These are phyloP conservation scores for Montipora capricornis DNA, from an alignment of 64 coral and sea anemone species.

Conservation along the genomic window DNA sequence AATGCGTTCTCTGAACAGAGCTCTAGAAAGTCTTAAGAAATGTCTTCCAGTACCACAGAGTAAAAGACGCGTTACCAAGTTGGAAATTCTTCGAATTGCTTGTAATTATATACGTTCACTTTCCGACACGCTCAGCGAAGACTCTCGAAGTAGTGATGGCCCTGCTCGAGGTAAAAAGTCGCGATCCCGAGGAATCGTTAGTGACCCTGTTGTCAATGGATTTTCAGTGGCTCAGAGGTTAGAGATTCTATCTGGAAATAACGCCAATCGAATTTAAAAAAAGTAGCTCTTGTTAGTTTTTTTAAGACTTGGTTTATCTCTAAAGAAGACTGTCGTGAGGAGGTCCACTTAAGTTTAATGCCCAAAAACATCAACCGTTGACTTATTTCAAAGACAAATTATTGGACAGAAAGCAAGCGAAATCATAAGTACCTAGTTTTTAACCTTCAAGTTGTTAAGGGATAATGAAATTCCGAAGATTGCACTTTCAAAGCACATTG, in stretches of 20 bases:
- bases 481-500: no score
- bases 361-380: no score
- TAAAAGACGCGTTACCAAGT: slow-evolving; percentile 94
- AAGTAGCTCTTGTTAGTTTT: not conserved
- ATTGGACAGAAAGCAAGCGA: no score
- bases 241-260: slow-evolving; percentile 81
- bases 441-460: no score
- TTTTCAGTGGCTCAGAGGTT: slow-evolving; percentile 97
- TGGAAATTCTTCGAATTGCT: slow-evolving; percentile 95
- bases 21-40: slow-evolving; percentile 94
- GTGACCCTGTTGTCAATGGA: slow-evolving; percentile 86
- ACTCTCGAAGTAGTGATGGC: slow-evolving; percentile 47
- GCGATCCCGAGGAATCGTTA: slow-evolving; percentile 45
- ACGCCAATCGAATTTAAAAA: slow-evolving; percentile 8
- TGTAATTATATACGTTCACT: slow-evolving; percentile 95
- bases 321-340: no score
- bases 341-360: no score
- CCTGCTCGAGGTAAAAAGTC: slow-evolving; percentile 49
- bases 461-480: no score
- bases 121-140: slow-evolving; percentile 89
- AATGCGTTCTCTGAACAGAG: slow-evolving; percentile 94
- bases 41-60: slow-evolving; percentile 95
- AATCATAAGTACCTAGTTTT: no score
- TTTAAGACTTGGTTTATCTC: no score
- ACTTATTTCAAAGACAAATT: no score